Evolutionary conservation across 1,140 invertebrate genomes (phyloP), one percentile per base, ranked within the genome.

Genomic region (Cryptotermes secundus): DNA sequence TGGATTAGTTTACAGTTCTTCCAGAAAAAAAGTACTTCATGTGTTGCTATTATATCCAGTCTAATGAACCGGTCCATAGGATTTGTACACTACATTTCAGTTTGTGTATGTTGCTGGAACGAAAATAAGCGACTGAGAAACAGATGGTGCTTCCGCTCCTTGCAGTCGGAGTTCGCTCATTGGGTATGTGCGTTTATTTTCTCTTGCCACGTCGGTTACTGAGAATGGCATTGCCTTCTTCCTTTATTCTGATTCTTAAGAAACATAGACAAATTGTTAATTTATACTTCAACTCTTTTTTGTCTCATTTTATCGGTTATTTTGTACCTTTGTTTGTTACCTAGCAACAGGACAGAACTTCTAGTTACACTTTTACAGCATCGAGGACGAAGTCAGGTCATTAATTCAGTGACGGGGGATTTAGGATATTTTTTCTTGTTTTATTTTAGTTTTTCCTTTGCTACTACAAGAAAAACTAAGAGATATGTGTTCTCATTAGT

Each of bases 401-500:
- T 72, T 72, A 72, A 31, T 72, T 72, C 59, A 72, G 59, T 31
- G 59, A 72, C 9, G n/a, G 4, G 31, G n/a, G 59, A 72, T 72
- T 72, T 72, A 72, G 26, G 59, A 72, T 72, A 31, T 72, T n/a
- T 72, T 31, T n/a, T 6, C 59, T n/a, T n/a, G 26, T 72, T 72
- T 72, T 72, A 9, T 31, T 72, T 72, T 49, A 3, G 3, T 49
- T 49, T 49, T 19, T 49, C 16, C 59, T 72, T 31, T 72, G 26
- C 26, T 72, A 9, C n/a, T 72, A 26, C 59, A 72, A 72, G 26
- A 26, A 72, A 72, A 72, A 72, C 26, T 72, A 72, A 72, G 59
- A 72, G 59, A 72, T 72, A 72, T 72, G 59, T 72, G 59, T 72
- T n/a, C 59, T 72, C 59, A 72, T 72, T 72, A 72, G 59, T 72